Percentiles rank a stretch among this genome's conserved stretches.
phyloP scores from a whole-genome alignment of 2,888 invertebrate genomes.

The Nymphalis urticae region DNA sequence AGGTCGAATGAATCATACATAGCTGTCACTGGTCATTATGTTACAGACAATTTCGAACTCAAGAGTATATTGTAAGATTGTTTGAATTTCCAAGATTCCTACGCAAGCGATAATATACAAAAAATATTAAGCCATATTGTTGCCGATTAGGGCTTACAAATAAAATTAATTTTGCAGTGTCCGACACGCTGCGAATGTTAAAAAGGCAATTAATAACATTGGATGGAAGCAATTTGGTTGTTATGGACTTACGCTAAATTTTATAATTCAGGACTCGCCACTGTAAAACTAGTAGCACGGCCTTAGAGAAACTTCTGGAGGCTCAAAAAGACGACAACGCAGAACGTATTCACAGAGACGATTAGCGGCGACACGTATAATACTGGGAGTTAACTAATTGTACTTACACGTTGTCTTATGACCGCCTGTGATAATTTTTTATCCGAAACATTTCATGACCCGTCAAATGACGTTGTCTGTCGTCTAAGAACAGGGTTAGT shows the following conservation, averaged over 20 bases:
- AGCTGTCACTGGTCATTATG: too few species aligned
- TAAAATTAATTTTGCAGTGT: not conserved
- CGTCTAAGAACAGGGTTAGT: constrained; percentile 27
- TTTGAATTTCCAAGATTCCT: too few species aligned
- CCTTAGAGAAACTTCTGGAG: constrained; percentile 31
- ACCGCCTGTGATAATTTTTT: constrained; percentile 35
- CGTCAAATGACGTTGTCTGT: constrained; percentile 1
- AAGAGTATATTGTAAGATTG: too few species aligned
- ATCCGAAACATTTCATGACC: constrained; percentile 2
- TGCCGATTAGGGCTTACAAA: too few species aligned
- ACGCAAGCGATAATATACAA: too few species aligned
- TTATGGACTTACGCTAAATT: not conserved
- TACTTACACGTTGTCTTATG: constrained; percentile 41
- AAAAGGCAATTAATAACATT: constrained; percentile 3
- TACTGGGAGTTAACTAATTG: constrained; percentile 41
- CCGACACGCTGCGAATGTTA: constrained; percentile 9
- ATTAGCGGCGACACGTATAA: constrained; percentile 44
- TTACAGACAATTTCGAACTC: too few species aligned
- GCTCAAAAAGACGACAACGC: constrained; percentile 25
- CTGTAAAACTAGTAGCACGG: constrained; percentile 29
- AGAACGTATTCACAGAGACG: constrained; percentile 20
- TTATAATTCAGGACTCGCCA: constrained; percentile 1
- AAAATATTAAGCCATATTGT: too few species aligned
- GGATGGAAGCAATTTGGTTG: constrained; percentile 13
- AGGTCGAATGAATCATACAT: too few species aligned